A percentile compares a stretch with the other conserved stretches of the same genome.
Conservation (phyloP, 2,888 invertebrate genomes). For the Lottia scabra region DNA sequence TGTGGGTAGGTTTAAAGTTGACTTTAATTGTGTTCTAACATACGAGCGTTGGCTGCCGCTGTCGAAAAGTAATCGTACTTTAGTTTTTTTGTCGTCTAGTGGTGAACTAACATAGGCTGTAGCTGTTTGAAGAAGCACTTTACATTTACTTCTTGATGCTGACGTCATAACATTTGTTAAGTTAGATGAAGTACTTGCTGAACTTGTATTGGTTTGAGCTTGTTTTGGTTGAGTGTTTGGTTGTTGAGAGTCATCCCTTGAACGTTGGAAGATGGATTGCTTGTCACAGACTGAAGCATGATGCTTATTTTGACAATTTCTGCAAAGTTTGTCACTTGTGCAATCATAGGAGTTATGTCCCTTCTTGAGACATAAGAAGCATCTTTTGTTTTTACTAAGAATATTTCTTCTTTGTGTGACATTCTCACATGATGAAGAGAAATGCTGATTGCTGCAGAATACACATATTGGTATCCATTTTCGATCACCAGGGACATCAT, state of each 20-base stretch:
- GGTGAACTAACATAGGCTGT: background rate
- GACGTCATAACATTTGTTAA: background rate
- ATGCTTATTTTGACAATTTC: background rate
- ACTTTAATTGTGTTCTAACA: background rate
- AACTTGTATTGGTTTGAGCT: background rate
- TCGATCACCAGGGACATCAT: background rate
- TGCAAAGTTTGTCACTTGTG: background rate
- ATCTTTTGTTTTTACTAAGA: background rate
- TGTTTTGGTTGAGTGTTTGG: background rate
- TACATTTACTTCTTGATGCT: background rate
- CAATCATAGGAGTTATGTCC: background rate
- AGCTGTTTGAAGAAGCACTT: conserved; percentile 5
- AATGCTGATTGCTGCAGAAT: conserved; percentile 1
- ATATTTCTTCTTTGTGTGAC: background rate
- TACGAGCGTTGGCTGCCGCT: conserved; percentile 11
- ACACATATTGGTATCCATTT: conserved; percentile 7
- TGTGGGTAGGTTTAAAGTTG: background rate
- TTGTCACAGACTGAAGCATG: conserved; percentile 7
- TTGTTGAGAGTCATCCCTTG: no score
- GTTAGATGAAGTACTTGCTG: background rate
- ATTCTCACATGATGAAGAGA: conserved; percentile 12
- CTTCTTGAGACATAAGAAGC: conserved; percentile 4
- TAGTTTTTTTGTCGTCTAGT: background rate
- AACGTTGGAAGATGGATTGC: no score
- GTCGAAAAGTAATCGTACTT: background rate